These are phyloP conservation scores for Stomatorhinus ivindoensis DNA, from an alignment of 2,113 vertebrate genomes.

Conservation along the genomic window DNA sequence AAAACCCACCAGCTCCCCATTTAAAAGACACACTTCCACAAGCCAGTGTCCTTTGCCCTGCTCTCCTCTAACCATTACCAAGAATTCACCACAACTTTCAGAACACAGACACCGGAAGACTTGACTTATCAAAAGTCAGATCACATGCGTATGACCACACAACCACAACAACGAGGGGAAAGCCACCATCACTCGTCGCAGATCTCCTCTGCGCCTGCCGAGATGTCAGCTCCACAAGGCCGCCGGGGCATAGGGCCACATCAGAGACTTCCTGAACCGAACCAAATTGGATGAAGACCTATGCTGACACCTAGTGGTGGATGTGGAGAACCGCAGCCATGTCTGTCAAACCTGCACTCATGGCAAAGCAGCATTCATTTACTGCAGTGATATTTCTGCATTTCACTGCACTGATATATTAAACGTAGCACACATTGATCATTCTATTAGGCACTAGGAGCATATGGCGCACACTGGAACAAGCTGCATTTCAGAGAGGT, in stretches of 20 bases:
- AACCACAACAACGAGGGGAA: background rate
- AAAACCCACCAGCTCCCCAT: background rate
- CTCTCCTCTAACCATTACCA: background rate
- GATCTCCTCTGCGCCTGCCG: background rate
- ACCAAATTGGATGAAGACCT: constrained; percentile 3
- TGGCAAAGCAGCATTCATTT: background rate
- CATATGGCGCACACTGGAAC: background rate
- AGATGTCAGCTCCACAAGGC: background rate
- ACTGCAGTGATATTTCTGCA: background rate
- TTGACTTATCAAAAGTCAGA: background rate
- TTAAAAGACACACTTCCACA: background rate
- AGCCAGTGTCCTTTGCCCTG: background rate
- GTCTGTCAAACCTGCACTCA: background rate
- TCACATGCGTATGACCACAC: background rate
- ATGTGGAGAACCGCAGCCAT: background rate
- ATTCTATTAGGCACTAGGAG: background rate
- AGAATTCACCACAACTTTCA: background rate
- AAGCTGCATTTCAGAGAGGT: background rate
- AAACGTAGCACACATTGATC: background rate
- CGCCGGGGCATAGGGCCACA: background rate
- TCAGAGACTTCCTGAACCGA: background rate
- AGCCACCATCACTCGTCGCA: background rate
- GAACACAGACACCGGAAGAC: background rate
- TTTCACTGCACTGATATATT: background rate
- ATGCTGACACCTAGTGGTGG: constrained; percentile 48